Evolutionary conservation across 2,888 invertebrate species (phyloP).

Genomic region (Erebia epiphron): DNA sequence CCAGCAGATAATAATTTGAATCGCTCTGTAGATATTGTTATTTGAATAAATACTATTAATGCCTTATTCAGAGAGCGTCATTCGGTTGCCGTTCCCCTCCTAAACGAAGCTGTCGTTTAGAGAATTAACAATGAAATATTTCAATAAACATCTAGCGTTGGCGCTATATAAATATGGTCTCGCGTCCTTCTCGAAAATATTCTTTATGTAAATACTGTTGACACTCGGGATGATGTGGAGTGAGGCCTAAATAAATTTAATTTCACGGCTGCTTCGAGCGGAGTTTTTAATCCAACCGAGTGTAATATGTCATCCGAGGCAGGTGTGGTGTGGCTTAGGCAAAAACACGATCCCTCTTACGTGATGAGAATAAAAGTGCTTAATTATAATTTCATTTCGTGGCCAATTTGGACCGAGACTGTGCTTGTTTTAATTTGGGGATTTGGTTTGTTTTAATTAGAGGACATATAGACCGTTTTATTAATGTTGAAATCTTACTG

Average conservation of each 20-base stretch:
- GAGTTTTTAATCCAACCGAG: constrained; percentile 68
- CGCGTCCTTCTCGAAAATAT: constrained; percentile 73
- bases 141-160: constrained; percentile 73
- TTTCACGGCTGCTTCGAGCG: constrained; percentile 65
- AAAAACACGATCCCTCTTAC: constrained; percentile 48
- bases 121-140: constrained; percentile 81
- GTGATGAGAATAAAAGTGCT: constrained; percentile 58
- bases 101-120: constrained; percentile 64
- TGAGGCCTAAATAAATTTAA: constrained; percentile 79
- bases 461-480: constrained; percentile 26
- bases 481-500: constrained; percentile 4
- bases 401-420: constrained; percentile 32
- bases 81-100: constrained; percentile 62
- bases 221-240: constrained; percentile 70
- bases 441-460: constrained; percentile 28
- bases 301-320: constrained; percentile 58
- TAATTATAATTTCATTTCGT: constrained; percentile 55
- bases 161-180: constrained; percentile 75
- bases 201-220: constrained; percentile 77
- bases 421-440: constrained; percentile 32
- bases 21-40: constrained; percentile 65
- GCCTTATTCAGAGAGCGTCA: constrained; percentile 62
- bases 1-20: constrained; percentile 49
- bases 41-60: constrained; percentile 77
- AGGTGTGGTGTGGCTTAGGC: constrained; percentile 60